Evolutionary conservation across 2,888 invertebrate species (phyloP).

Genomic region (Myopa tessellatipennis): DNA sequence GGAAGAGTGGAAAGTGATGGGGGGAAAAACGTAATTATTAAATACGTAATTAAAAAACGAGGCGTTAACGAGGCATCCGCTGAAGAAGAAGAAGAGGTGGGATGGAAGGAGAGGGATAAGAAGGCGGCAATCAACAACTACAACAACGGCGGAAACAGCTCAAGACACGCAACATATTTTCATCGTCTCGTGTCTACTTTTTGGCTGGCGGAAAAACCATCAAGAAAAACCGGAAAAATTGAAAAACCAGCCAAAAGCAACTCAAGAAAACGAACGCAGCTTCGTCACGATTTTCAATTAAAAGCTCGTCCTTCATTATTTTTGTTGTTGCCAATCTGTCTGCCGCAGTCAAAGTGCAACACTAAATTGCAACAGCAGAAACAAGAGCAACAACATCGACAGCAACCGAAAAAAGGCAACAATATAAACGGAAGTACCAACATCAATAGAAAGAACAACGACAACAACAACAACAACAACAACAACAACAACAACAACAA

Average conservation of each 20-base stretch:
- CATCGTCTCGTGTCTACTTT: slow-evolving; percentile 1
- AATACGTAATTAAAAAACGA: slow-evolving; percentile 1
- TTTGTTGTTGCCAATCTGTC: slow-evolving; percentile 21
- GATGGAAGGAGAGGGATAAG: not conserved
- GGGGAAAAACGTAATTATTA: not conserved
- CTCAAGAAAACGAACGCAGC: slow-evolving; percentile 34
- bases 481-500: not conserved
- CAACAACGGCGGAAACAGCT: not conserved
- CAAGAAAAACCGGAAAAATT: not conserved
- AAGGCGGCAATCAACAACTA: not conserved
- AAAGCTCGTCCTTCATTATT: slow-evolving; percentile 51
- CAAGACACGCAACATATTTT: not conserved
- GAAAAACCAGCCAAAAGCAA: not conserved
- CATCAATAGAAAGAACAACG: not conserved
- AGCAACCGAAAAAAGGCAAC: not conserved
- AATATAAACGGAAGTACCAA: not conserved
- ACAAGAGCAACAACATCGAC: not conserved
- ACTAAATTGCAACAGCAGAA: slow-evolving; percentile 7
- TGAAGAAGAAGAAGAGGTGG: too few species aligned
- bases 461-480: not conserved
- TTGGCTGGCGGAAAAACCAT: not conserved
- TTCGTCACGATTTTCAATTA: slow-evolving; percentile 64
- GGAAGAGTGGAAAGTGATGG: not conserved
- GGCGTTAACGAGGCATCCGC: slow-evolving; percentile 1
- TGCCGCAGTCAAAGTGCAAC: slow-evolving; percentile 16